Percentiles rank a stretch among this genome's conserved stretches.
Evolutionary conservation across 1,140 invertebrate genomes (phyloP).

Genomic region (Pseudachorutes palmiensis): DNA sequence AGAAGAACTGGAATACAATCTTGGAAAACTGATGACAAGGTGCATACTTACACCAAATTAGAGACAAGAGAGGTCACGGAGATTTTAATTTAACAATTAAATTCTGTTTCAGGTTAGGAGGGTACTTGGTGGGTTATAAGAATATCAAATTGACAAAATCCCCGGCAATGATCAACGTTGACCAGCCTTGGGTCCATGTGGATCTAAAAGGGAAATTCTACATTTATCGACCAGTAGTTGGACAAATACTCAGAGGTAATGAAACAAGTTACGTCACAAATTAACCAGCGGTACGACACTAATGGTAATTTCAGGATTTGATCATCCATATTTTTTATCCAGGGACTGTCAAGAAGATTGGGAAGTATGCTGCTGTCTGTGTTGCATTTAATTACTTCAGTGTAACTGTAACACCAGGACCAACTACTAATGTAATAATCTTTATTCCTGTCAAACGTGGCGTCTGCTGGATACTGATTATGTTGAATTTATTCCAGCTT

Average conservation of each 20-base stretch:
- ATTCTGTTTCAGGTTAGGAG: slow-evolving; percentile 25
- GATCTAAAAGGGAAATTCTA: slow-evolving; percentile 31
- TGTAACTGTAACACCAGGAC: slow-evolving; percentile 20
- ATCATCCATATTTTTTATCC: not conserved
- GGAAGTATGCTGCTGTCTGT: slow-evolving; percentile 26
- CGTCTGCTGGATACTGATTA: not conserved
- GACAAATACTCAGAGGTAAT: slow-evolving; percentile 28
- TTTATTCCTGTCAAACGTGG: not conserved
- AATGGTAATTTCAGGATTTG: not conserved
- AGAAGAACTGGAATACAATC: slow-evolving; percentile 22
- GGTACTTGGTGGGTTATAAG: slow-evolving; percentile 26
- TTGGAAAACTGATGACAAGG: slow-evolving; percentile 30
- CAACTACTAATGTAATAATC: slow-evolving; percentile 18
- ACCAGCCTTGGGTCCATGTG: slow-evolving; percentile 26
- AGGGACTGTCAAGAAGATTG: slow-evolving; percentile 27
- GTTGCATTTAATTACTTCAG: slow-evolving; percentile 27
- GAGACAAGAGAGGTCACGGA: not conserved
- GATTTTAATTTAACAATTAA: not conserved
- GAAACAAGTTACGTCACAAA: not conserved
- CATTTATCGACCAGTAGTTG: slow-evolving; percentile 22
- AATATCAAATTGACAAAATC: not conserved
- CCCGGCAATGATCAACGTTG: slow-evolving; percentile 14
- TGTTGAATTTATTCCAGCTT: slow-evolving; percentile 15
- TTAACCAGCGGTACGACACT: not conserved
- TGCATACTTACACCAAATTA: slow-evolving; percentile 6